These are phyloP conservation scores for Heliothis virescens DNA, from an alignment of 1,140 invertebrate species.

Conservation along the genomic window DNA sequence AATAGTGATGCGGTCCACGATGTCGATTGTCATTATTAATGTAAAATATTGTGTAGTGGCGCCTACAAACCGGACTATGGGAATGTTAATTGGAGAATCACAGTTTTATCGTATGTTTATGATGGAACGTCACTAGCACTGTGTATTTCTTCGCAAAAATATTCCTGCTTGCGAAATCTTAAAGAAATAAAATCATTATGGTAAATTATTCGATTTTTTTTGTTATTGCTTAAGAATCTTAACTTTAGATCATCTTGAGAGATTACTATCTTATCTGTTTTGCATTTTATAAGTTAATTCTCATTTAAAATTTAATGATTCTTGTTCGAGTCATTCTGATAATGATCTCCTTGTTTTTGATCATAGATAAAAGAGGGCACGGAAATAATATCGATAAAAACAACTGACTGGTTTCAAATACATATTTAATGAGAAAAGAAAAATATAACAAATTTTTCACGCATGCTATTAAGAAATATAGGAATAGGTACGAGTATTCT, in stretches of 20 bases:
- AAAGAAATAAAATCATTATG: constrained; percentile 1
- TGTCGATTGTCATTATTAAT: constrained; percentile 58
- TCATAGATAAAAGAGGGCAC: constrained; percentile 13
- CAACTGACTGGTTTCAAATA: constrained; percentile 8
- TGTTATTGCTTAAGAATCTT: not conserved
- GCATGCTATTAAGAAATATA: constrained; percentile 20
- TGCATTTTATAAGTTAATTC: constrained; percentile 34
- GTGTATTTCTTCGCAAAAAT: constrained; percentile 20
- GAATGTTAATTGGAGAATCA: constrained; percentile 40
- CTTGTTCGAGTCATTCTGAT: constrained; percentile 7
- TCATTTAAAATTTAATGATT: constrained; percentile 14
- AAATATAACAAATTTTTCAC: not conserved
- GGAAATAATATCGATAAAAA: not conserved
- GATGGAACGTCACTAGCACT: constrained; percentile 21
- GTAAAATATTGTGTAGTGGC: constrained; percentile 42
- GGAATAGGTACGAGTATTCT: constrained; percentile 7
- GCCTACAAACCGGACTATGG: constrained; percentile 15
- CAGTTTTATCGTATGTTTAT: constrained; percentile 37
- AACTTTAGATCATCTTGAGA: not conserved
- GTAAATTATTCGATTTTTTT: not conserved
- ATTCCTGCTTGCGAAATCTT: constrained; percentile 8
- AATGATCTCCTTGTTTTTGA: constrained; percentile 22
- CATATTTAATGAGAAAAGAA: not conserved
- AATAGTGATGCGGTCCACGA: constrained; percentile 64
- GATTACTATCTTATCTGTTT: constrained; percentile 22